Percentiles rank a stretch among this genome's conserved stretches.
Conservation (phyloP, 1,140 invertebrate genomes). For the Oncopodura yosiiana region DNA sequence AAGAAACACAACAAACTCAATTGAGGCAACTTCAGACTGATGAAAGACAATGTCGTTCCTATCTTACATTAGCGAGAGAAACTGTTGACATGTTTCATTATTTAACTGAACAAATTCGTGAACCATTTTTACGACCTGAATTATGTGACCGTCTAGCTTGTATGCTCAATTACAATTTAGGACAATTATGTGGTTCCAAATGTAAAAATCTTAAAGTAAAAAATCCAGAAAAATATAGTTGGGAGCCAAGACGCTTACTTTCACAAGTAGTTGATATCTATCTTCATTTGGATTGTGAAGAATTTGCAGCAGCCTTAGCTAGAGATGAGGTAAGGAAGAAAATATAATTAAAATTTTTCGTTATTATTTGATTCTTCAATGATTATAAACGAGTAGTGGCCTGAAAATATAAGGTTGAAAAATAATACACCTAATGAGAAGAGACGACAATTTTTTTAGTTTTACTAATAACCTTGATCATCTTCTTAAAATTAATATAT, state of each 20-base stretch:
- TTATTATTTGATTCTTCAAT: neutral
- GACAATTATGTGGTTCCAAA: constrained; percentile 93
- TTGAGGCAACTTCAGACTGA: constrained; percentile 73
- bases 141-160: constrained; percentile 85
- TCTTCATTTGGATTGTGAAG: constrained; percentile 84
- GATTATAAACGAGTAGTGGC: neutral
- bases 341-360: neutral
- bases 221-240: constrained; percentile 78
- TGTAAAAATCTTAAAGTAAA: constrained; percentile 96
- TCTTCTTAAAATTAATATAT: constrained; percentile 33
- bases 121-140: constrained; percentile 85
- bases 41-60: constrained; percentile 86
- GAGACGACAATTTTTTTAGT: neutral
- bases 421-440: no score
- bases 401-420: no score
- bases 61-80: constrained; percentile 85
- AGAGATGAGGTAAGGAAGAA: constrained; percentile 63
- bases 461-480: constrained; percentile 5
- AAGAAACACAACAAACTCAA: constrained; percentile 65
- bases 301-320: constrained; percentile 78
- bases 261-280: constrained; percentile 93
- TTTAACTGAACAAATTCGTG: constrained; percentile 83
- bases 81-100: constrained; percentile 98
- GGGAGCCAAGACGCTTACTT: constrained; percentile 83
- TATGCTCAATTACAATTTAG: constrained; percentile 96